Percentiles rank a stretch among this genome's conserved stretches.
These are phyloP conservation scores for Gallinago stenura DNA, from an alignment of 2,797 vertebrate genomes.

Conservation along the genomic window DNA sequence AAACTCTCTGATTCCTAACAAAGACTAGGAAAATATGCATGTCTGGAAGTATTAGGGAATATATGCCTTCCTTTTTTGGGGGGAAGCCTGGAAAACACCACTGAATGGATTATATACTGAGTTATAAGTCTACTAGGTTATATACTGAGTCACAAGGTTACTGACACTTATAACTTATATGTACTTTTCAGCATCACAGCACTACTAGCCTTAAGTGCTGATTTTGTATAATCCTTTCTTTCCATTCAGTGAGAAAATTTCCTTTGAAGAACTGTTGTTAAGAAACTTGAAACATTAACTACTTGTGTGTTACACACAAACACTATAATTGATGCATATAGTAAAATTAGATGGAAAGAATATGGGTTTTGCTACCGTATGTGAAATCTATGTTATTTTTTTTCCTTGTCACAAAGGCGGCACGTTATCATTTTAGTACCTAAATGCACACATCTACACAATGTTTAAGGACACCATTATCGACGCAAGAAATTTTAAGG, in stretches of 20 bases:
- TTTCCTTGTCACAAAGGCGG: neutral
- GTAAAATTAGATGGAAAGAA: neutral
- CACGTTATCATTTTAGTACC: neutral
- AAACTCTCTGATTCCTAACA: neutral
- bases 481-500: neutral
- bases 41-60: neutral
- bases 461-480: neutral
- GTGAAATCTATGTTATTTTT: neutral
- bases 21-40: neutral
- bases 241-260: neutral
- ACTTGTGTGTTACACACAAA: neutral
- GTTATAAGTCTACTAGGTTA: neutral
- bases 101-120: neutral
- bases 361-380: neutral
- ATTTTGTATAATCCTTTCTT: neutral
- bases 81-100: neutral
- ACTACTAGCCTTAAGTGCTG: neutral
- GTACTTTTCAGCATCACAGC: neutral
- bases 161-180: neutral
- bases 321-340: neutral
- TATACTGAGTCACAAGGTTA: neutral
- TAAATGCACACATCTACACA: neutral
- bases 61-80: neutral
- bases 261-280: neutral
- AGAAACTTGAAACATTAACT: neutral